These are phyloP conservation scores for Uria lomvia DNA, from an alignment of 2,113 vertebrate genomes.

Conservation along the genomic window DNA sequence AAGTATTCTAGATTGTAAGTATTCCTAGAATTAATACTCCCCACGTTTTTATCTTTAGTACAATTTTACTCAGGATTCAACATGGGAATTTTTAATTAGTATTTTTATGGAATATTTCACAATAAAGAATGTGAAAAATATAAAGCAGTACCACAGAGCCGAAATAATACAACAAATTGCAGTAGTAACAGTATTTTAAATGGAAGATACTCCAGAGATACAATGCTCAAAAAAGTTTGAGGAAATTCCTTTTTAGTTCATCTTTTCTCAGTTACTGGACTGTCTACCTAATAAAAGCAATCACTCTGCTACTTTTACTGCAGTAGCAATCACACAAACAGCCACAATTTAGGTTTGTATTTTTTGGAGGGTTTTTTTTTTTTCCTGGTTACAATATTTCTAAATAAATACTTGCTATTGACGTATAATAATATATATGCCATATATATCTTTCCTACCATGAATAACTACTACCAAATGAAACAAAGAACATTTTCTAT, in stretches of 20 bases:
- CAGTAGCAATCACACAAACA: not conserved
- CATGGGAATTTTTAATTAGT: not conserved
- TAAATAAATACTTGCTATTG: not conserved
- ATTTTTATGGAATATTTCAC: not conserved
- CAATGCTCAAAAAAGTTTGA: not conserved
- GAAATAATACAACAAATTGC: not conserved
- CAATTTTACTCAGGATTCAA: not conserved
- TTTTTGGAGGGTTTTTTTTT: not conserved
- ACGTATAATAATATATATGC: not conserved
- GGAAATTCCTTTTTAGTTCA: not conserved
- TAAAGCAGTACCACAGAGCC: not conserved
- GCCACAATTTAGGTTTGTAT: not conserved
- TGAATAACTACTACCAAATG: not conserved
- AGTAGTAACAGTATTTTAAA: not conserved
- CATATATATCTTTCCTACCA: not conserved
- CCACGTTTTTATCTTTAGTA: not conserved
- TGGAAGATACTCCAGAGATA: not conserved
- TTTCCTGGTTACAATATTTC: not conserved
- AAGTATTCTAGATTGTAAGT: rapidly evolving
- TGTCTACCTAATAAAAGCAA: not conserved
- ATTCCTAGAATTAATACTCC: not conserved
- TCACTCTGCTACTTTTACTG: not conserved
- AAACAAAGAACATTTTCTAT: not conserved
- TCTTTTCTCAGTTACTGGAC: not conserved
- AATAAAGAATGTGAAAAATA: not conserved